A percentile compares a stretch with the other conserved stretches of the same genome.
Conservation (phyloP, 2,113 vertebrate genomes). For the Setophaga petechia region DNA sequence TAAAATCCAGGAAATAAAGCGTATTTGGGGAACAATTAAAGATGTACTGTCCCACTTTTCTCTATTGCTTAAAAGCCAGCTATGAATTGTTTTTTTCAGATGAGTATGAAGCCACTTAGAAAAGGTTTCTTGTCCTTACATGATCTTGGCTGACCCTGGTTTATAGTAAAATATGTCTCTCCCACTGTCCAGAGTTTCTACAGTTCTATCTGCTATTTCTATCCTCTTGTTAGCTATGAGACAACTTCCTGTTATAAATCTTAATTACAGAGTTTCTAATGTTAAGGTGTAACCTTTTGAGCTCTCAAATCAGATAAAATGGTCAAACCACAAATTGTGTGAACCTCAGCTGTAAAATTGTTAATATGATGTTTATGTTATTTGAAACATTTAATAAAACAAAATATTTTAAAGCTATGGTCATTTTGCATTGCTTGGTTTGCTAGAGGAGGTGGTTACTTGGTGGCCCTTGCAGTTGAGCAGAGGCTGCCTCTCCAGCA, state of each 20-base stretch:
- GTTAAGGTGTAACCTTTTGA: conserved; percentile 41
- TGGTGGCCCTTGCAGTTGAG: neutral
- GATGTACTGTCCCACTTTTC: neutral
- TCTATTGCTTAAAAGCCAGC: conserved; percentile 25
- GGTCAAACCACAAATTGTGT: neutral
- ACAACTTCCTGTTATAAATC: conserved; percentile 45
- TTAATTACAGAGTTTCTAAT: conserved; percentile 55
- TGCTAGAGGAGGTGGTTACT: neutral
- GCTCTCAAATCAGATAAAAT: conserved; percentile 24
- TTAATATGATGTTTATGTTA: conserved; percentile 62
- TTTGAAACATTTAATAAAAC: conserved; percentile 69
- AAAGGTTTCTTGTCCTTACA: neutral
- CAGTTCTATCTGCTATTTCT: conserved; percentile 52
- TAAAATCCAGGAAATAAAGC: neutral
- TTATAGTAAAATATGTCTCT: conserved; percentile 6
- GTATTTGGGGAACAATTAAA: neutral
- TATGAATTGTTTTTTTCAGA: neutral
- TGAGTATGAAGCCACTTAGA: neutral
- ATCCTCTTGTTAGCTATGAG: conserved; percentile 39
- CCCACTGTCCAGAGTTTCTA: conserved; percentile 43
- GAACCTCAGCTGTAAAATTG: conserved; percentile 60
- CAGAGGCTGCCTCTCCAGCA: neutral
- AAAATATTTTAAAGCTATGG: conserved; percentile 61
- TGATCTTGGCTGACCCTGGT: neutral
- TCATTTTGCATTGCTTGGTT: neutral